phyloP scores from a whole-genome alignment of 2,797 vertebrate genomes.

The Holocentrus rufus region DNA sequence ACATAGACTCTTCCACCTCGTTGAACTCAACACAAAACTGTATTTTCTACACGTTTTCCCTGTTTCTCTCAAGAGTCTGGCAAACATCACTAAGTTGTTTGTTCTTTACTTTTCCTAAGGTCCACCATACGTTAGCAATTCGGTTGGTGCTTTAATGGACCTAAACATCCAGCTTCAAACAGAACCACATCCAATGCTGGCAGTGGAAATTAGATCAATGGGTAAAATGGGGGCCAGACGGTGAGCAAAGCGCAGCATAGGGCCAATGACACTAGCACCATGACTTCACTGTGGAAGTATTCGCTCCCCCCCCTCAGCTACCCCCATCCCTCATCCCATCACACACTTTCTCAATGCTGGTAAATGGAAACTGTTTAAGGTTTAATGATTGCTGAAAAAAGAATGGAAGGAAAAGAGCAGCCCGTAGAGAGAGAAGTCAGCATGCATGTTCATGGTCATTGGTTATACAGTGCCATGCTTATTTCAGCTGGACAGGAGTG shows the following conservation, averaged over 20 bases:
- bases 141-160: conserved; percentile 68
- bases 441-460: conserved; percentile 29
- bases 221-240: conserved; percentile 79
- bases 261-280: conserved; percentile 84
- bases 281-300: conserved; percentile 93
- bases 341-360: conserved; percentile 63
- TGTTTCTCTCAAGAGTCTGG: conserved; percentile 48
- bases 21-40: conserved; percentile 30
- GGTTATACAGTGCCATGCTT: conserved; percentile 32
- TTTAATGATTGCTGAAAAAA: conserved; percentile 65
- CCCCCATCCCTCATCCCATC: conserved; percentile 67
- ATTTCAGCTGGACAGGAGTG: conserved; percentile 10
- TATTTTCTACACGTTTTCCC: conserved; percentile 39
- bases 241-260: conserved; percentile 74
- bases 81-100: conserved; percentile 66
- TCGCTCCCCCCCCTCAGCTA: conserved; percentile 80
- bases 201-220: conserved; percentile 79
- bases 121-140: conserved; percentile 76
- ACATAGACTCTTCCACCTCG: conserved; percentile 29
- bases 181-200: conserved; percentile 74
- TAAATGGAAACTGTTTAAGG: conserved; percentile 74
- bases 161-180: conserved; percentile 75
- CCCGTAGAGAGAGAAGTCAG: conserved; percentile 31
- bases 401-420: conserved; percentile 37
- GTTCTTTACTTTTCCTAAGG: conserved; percentile 50